Base-by-base conservation (phyloP, 2,113 vertebrate species). In the Vanacampus margaritifer region DNA sequence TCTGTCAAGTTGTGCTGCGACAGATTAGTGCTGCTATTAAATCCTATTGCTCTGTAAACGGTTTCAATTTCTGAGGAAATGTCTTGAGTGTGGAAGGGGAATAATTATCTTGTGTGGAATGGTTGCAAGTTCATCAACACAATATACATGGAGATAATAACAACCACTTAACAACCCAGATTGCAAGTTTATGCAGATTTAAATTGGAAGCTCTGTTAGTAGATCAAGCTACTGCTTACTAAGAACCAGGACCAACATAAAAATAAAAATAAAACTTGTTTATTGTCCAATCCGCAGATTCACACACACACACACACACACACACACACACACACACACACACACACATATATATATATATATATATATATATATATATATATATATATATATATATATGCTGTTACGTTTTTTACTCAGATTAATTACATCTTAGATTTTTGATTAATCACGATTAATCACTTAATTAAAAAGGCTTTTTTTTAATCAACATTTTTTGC, bases 1-100 rank as follows among this genome's bases (percentile, higher is more conserved):
- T 76, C 79, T 84, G 79, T 77, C 79, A 73, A 69, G 72, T 69
- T 72, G 70, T 5, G 21, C 17, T 10, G 73, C 72, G 12, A 7
- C 64, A 73, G 65, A 79, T 81, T 77, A 78, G 79, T 76, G 78
- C 60, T 6, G 23, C 62, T 54, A 48, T 67, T 66, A 72, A 86
- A 83, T 84, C 80, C 61, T 57, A 58, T 72, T 68, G 54, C 62
- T 72, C 37, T 36, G 2, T 74, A 57, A 83, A 78, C 75, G 26
- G 62, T 6, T 57, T 72, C 61, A 6, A 28, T 69, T 76, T 80
- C 50, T 21, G 56, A 32, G 75, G 68, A 73, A 61, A 61, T 32
- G 60, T 54, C 50, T 65, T 41, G 71, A 65, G 71, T 9, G 59
- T 54, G 64, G 71, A 70, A 65, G 70, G n/a, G 59, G 28, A 65